phyloP scores from a whole-genome alignment of 2,113 vertebrate genomes.

The Corythaeola cristata region DNA sequence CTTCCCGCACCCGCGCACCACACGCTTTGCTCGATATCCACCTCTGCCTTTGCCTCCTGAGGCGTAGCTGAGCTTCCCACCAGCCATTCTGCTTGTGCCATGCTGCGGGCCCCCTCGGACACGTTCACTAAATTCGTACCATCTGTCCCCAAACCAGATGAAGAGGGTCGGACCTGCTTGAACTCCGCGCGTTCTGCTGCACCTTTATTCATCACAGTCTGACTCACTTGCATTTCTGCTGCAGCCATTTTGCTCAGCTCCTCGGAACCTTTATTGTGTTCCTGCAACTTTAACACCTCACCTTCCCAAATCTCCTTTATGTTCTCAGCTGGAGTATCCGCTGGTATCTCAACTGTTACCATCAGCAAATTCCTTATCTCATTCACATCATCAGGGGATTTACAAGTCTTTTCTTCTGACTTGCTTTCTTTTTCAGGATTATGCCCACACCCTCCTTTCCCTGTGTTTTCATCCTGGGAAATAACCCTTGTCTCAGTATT shows the following conservation, averaged over 20 bases:
- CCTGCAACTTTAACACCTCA: constrained; percentile 10
- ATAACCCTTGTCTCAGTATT: not conserved
- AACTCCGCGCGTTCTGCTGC: not conserved
- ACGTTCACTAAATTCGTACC: not conserved
- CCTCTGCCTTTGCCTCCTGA: not conserved
- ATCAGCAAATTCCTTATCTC: constrained; percentile 72
- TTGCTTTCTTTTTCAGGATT: not conserved
- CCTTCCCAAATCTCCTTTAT: not conserved
- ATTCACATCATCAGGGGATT: constrained; percentile 48
- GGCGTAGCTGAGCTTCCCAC: not conserved
- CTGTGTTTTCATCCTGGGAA: not conserved
- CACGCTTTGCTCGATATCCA: not conserved
- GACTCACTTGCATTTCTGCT: not conserved
- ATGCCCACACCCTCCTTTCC: not conserved
- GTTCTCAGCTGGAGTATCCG: not conserved
- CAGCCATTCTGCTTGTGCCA: not conserved
- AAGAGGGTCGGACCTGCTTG: not conserved
- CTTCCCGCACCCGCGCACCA: not conserved
- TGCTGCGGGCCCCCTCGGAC: not conserved
- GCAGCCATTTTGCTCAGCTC: not conserved
- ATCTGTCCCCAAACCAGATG: not conserved
- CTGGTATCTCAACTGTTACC: constrained; percentile 39
- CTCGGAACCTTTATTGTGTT: not conserved
- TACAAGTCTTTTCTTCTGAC: not conserved
- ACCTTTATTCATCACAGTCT: not conserved